Conservation (phyloP, 2,888 invertebrate genomes). For the Drosophila atripex region DNA sequence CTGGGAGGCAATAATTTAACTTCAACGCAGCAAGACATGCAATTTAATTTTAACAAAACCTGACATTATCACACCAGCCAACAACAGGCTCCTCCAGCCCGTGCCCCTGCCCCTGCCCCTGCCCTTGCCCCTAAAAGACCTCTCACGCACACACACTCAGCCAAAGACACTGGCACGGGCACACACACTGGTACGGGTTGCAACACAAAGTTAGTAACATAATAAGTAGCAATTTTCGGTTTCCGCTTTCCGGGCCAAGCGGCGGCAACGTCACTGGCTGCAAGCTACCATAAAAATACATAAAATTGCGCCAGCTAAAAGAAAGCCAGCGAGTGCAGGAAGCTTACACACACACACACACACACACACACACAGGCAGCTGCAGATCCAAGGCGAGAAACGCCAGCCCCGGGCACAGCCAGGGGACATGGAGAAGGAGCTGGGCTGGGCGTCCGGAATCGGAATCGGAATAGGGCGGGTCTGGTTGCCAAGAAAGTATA, state of each 20-base stretch:
- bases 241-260: conserved; percentile 77
- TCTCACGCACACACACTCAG: conserved; percentile 5
- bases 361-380: conserved; percentile 23
- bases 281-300: conserved; percentile 78
- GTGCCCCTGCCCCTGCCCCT: not conserved
- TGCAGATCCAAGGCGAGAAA: conserved; percentile 33
- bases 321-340: conserved; percentile 39
- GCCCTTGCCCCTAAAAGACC: not conserved
- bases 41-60: conserved; percentile 80
- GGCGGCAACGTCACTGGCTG: conserved; percentile 57
- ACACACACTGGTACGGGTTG: conserved; percentile 27
- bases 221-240: conserved; percentile 79
- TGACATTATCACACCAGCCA: conserved; percentile 79
- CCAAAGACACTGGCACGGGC: conserved; percentile 27
- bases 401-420: conserved; percentile 41
- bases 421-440: conserved; percentile 46
- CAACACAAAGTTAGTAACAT: conserved; percentile 79
- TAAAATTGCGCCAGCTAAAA: conserved; percentile 68
- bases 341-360: conserved; percentile 27
- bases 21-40: conserved; percentile 77
- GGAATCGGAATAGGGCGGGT: conserved; percentile 37
- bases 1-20: conserved; percentile 73
- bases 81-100: conserved; percentile 28
- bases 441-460: conserved; percentile 2
- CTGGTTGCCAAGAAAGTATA: conserved; percentile 72